phyloP scores from a whole-genome alignment of 2,113 vertebrate genomes.

The Hemiscyllium ocellatum region DNA sequence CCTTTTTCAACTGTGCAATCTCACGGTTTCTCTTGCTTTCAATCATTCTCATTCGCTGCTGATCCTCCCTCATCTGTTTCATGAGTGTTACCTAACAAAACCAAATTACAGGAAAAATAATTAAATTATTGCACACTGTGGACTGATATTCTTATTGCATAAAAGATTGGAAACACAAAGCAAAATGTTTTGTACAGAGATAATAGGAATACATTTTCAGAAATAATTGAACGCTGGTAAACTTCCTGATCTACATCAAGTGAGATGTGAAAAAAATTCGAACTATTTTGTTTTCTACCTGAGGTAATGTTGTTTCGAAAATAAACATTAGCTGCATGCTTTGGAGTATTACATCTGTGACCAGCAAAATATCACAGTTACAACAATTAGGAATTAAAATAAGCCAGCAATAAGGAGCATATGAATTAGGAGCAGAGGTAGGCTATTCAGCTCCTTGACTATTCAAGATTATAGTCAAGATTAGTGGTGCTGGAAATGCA shows the following conservation, averaged over 20 bases:
- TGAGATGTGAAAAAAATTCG: neutral
- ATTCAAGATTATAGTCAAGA: too few species aligned
- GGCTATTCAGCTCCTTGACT: too few species aligned
- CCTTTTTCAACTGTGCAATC: constrained; percentile 91
- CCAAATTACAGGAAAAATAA: neutral
- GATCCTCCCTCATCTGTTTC: constrained; percentile 98
- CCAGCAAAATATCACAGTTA: neutral
- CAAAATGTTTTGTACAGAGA: neutral
- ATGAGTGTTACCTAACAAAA: constrained; percentile 76
- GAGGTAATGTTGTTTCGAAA: neutral
- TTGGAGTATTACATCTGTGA: neutral
- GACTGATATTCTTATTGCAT: too few species aligned
- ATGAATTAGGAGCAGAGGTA: too few species aligned
- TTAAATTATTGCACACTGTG: neutral
- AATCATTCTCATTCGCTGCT: constrained; percentile 78
- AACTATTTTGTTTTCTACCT: neutral
- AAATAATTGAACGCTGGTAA: neutral
- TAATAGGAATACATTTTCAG: neutral
- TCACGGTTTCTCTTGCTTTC: constrained; percentile 89
- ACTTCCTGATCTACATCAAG: neutral
- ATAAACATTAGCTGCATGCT: neutral
- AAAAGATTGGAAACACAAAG: neutral
- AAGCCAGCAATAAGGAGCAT: too few species aligned
- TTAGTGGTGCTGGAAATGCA: too few species aligned
- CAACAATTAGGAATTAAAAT: neutral